Conservation (phyloP, 2,113 vertebrate species). For the Elephantulus edwardii region DNA sequence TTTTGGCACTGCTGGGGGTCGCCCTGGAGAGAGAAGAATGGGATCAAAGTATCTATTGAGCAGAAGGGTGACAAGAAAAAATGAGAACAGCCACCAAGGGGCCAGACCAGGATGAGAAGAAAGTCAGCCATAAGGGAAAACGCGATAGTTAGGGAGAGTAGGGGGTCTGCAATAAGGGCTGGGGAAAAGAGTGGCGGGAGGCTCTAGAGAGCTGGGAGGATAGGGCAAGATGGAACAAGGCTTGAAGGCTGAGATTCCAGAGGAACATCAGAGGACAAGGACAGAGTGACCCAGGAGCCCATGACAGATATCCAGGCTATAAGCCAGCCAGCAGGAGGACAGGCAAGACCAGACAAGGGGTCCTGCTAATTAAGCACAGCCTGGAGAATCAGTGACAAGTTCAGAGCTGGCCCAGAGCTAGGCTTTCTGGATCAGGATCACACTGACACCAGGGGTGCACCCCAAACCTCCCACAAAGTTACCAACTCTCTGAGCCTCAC, state of each 20-base stretch:
- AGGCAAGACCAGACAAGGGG: no score
- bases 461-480: background rate
- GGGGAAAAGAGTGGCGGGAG: no score
- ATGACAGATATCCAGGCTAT: background rate
- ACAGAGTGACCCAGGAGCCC: background rate
- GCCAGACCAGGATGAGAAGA: background rate
- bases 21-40: background rate
- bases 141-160: fast-evolving
- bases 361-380: background rate
- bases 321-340: background rate
- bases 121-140: background rate
- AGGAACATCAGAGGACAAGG: background rate
- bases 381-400: background rate
- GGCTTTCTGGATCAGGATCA: background rate
- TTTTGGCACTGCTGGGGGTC: no score
- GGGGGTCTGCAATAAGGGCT: fast-evolving
- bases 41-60: background rate
- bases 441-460: fast-evolving
- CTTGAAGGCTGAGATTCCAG: background rate
- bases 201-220: background rate
- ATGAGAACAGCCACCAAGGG: background rate
- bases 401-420: background rate
- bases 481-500: fast-evolving
- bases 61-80: background rate
- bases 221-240: background rate